Percentiles rank a stretch among this genome's conserved stretches.
Evolutionary conservation across 2,113 vertebrate species (phyloP).

Genomic region (Macheiramphus alcinus): DNA sequence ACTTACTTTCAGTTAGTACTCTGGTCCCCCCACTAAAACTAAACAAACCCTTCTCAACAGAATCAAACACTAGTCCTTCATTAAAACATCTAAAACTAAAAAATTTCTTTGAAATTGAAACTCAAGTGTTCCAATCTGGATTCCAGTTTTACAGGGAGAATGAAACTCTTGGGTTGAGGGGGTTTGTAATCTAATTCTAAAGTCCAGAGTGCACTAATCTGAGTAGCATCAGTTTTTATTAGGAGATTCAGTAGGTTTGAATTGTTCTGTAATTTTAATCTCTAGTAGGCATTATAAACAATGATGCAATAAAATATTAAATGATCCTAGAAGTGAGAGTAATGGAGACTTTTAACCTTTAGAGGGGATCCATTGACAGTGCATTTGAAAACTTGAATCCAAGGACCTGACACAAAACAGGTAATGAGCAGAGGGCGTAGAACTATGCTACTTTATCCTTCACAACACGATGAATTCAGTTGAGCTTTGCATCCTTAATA

Average conservation of each 20-base stretch:
- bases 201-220: background rate
- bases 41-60: background rate
- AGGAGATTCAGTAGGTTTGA: background rate
- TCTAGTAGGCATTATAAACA: background rate
- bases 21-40: background rate
- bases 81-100: background rate
- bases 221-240: background rate
- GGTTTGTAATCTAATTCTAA: background rate
- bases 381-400: background rate
- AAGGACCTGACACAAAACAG: background rate
- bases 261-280: background rate
- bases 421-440: background rate
- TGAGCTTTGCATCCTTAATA: background rate
- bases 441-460: background rate
- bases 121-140: background rate
- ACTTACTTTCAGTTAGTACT: background rate
- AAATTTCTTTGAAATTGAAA: background rate
- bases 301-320: background rate
- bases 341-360: background rate
- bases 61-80: background rate
- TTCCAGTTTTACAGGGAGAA: background rate
- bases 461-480: rapidly evolving
- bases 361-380: background rate
- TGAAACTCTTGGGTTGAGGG: background rate
- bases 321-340: background rate